Evolutionary conservation across 2,888 invertebrate genomes (phyloP), one percentile per base, ranked within the genome.

Genomic region (Megaustenia siamemsis): DNA sequence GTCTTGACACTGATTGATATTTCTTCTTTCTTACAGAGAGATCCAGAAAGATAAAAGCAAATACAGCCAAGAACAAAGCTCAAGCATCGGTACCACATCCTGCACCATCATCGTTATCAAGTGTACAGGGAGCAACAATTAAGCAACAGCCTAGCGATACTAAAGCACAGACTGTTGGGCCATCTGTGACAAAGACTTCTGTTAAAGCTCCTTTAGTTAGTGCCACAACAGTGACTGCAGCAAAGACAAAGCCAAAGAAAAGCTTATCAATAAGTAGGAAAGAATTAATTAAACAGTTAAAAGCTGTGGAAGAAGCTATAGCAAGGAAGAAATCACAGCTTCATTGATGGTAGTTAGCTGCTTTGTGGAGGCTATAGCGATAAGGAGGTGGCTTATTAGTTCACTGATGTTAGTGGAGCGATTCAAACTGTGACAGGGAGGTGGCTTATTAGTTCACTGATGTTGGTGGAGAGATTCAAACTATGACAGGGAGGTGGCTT

Each of bases 251-350:
- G 77, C 68, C 81, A n/a, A 94, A 94, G 91, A 95, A 95, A 90
- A 94, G 93, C 82, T 96, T 97, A 0, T 96, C 96, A 24, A 97
- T 97, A 0, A 95, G 99, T 82, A 95, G 99, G 78, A 99, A 99
- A 93, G 99, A 99, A 94, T 95, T 99, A 24, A 95, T 99, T 71
- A 98, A 98, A 94, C 99, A 99, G 94, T 95, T 99, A 83, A 97
- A 98, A 93, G 98, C 98, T 32, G 99, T 99, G 0, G 99, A 99
- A 94, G 98, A 99, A 94, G 99, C 99, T 53, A 99, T 99, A 92
- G 98, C 98, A n/a, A 96, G 98, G 92, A 99, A 99, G 94, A 95
- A 98, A 92, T 90, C 92, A 35, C 94, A 94, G 84, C 84, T 88
- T 83, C 84, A 84, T 84, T 87, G 87, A 87, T 53, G 32, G 32